phyloP scores from a whole-genome alignment of 1,140 invertebrate genomes.

The Cyclargus thomasi region DNA sequence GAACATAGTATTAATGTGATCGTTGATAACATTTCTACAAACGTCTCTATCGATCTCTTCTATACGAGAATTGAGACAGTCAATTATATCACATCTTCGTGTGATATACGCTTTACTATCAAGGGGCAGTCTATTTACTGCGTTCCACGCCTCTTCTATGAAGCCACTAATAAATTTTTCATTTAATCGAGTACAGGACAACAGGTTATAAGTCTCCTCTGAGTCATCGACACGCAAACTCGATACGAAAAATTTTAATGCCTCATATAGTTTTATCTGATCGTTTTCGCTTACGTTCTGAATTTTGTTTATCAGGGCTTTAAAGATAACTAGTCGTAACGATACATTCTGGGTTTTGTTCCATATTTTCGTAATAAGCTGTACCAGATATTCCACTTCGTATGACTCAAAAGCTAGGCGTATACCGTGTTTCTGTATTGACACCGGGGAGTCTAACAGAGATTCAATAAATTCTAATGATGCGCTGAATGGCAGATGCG shows the following conservation, averaged over 20 bases:
- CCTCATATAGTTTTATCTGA: conserved; percentile 33
- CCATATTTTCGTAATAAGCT: conserved; percentile 39
- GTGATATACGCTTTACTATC: conserved; percentile 30
- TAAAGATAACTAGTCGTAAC: conserved; percentile 41
- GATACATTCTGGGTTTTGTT: conserved; percentile 49
- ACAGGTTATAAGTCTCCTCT: conserved; percentile 36
- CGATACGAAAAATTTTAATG: conserved; percentile 38
- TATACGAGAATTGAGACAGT: conserved; percentile 29
- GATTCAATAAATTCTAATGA: conserved; percentile 40
- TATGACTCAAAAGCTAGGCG: conserved; percentile 48
- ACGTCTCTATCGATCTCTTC: conserved; percentile 31
- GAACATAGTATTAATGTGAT: conserved; percentile 34
- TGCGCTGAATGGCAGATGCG: conserved; percentile 36
- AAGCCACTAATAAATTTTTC: conserved; percentile 28
- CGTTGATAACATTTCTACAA: conserved; percentile 33
- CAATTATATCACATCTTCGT: conserved; percentile 30
- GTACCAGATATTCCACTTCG: conserved; percentile 34
- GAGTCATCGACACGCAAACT: conserved; percentile 39
- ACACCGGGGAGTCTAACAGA: conserved; percentile 42
- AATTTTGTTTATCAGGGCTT: conserved; percentile 37
- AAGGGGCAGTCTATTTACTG: conserved; percentile 33
- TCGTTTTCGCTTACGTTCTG: conserved; percentile 17
- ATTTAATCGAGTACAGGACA: conserved; percentile 28
- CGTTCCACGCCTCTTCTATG: conserved; percentile 35
- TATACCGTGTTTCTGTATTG: conserved; percentile 52